Evolutionary conservation across 2,888 invertebrate species (phyloP), one percentile per base, ranked within the genome.

Genomic region (Hydrotaea cyrtoneurina): DNA sequence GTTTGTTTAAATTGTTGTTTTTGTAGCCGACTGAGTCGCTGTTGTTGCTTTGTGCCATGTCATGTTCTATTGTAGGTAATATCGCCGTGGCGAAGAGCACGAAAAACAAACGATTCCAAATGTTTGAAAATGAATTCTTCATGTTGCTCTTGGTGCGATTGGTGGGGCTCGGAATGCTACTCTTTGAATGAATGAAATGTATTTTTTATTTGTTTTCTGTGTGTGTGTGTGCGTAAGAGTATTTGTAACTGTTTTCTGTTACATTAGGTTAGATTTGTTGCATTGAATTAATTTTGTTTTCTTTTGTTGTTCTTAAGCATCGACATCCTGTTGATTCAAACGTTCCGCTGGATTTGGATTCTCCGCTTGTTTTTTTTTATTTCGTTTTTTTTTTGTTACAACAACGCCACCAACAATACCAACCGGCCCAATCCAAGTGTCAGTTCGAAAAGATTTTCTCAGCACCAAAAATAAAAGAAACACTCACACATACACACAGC

Each of bases 251-350:
- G 66, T 79, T 85, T 78, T 81, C 62, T 80, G 43, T 15, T 64
- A 76, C 72, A 81, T 85, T 81, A 80, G 80, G 53, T 80, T 80
- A 81, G 84, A 81, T 78, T 82, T 82, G 82, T 69, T 59, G 82
- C 79, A 82, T 74, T 78, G 74, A 79, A 81, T 78, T 80, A 80
- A 81, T 85, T 84, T 85, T 83, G 64, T 84, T 82, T 82, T 64
- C 76, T 78, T 76, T 82, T 76, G 72, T 82, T 86, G 74, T 78
- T 78, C 80, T 69, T 84, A 83, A 86, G 86, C 85, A 86, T 84
- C 85, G 79, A 83, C 87, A 87, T 88, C 88, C 88, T 87, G 88
- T 87, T 88, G 88, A 88, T 88, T 87, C 87, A 87, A 83, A 78
- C 55, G 43, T 71, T 64, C 46, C 75, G 55, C 57, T 15, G 43